Percentiles rank a stretch among this genome's conserved stretches.
Evolutionary conservation across 2,113 vertebrate species (phyloP).

Genomic region (Oreochromis niloticus): DNA sequence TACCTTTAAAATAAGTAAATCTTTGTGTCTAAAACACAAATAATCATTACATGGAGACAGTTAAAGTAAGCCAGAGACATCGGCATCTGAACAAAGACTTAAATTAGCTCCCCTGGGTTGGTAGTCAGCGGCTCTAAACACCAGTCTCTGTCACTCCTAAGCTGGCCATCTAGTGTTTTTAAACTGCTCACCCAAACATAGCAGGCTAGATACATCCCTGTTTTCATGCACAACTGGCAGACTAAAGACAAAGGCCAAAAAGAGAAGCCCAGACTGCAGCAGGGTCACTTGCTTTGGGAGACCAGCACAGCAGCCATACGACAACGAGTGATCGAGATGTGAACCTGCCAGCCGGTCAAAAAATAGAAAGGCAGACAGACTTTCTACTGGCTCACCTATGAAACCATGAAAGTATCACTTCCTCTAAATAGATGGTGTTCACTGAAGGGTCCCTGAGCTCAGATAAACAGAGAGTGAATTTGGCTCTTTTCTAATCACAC

Average conservation of each 20-base stretch:
- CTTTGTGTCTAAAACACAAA: background rate
- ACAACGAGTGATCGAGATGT: too few relatives aligned
- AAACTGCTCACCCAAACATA: background rate
- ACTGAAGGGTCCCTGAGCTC: background rate
- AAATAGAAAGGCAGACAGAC: background rate
- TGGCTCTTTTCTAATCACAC: background rate
- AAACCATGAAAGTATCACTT: background rate
- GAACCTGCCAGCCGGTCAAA: background rate
- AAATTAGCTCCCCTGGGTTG: background rate
- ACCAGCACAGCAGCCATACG: background rate
- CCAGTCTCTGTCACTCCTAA: background rate
- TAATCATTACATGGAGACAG: background rate
- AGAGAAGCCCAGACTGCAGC: background rate
- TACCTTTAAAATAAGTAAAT: background rate
- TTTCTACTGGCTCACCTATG: background rate
- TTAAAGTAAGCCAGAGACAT: background rate
- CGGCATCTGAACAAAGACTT: background rate
- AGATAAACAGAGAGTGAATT: background rate
- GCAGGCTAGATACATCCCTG: background rate
- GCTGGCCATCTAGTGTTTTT: background rate
- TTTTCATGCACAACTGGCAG: background rate
- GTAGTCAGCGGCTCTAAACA: background rate
- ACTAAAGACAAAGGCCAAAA: background rate
- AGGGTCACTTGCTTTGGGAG: background rate
- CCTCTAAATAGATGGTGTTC: background rate